Percentiles rank a stretch among this genome's conserved stretches.
These are phyloP conservation scores for Euplexia lucipara DNA, from an alignment of 2,888 invertebrate genomes.

Conservation along the genomic window DNA sequence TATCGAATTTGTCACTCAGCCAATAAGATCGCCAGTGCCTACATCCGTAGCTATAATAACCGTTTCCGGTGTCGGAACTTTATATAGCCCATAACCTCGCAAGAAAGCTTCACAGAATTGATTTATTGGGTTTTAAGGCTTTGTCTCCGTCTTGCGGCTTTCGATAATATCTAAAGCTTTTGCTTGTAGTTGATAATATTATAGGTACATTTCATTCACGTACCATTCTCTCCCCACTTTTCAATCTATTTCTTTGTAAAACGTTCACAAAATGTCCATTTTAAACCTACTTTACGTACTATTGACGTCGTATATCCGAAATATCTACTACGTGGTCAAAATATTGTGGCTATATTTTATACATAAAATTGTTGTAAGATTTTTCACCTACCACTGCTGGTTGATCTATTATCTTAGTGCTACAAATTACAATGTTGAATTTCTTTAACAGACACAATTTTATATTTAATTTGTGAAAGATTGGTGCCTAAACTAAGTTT, in stretches of 20 bases:
- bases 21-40: constrained; percentile 19
- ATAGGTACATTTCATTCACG: too few species aligned
- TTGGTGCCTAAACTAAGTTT: too few species aligned
- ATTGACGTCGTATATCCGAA: neutral
- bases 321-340: neutral
- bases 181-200: neutral
- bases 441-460: too few species aligned
- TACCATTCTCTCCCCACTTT: too few species aligned
- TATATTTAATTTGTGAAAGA: too few species aligned
- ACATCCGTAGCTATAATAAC: constrained; percentile 28
- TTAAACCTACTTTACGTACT: neutral
- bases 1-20: constrained; percentile 24
- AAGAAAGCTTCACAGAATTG: constrained; percentile 12
- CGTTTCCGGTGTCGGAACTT: constrained; percentile 1
- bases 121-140: constrained; percentile 34
- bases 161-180: neutral
- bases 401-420: too few species aligned
- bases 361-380: too few species aligned
- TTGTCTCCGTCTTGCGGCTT: neutral
- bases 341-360: neutral
- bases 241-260: neutral
- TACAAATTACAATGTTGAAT: too few species aligned
- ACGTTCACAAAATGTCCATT: neutral
- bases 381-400: too few species aligned
- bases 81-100: neutral